Percentiles rank a stretch among this genome's conserved stretches.
phyloP scores from a whole-genome alignment of 2,888 invertebrate genomes.

The Rambutsinella grinnellia region DNA sequence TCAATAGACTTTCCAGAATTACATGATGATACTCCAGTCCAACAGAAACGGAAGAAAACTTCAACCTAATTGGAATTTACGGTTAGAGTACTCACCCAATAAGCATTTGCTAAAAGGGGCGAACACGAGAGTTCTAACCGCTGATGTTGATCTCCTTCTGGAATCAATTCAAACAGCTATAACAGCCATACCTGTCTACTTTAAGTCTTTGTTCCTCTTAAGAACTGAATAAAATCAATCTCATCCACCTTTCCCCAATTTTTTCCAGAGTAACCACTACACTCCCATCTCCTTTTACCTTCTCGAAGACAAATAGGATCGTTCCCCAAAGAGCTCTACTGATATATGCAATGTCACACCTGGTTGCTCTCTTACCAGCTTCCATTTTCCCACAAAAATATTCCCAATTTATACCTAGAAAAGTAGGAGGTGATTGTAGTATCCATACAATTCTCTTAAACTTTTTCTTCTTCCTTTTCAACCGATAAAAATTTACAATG shows the following conservation, averaged over 20 bases:
- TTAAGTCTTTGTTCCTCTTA: not conserved
- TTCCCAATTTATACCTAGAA: too few relatives aligned
- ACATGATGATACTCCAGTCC: too few relatives aligned
- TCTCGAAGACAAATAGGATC: slow-evolving; percentile 9
- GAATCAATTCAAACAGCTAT: not conserved
- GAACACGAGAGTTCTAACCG: not conserved
- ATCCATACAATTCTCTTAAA: slow-evolving; percentile 5
- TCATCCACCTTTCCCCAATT: slow-evolving; percentile 12
- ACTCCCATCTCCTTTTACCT: not conserved
- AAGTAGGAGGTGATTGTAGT: too few relatives aligned
- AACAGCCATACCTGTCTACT: slow-evolving; percentile 25
- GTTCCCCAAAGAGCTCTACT: slow-evolving; percentile 32
- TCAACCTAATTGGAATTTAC: too few relatives aligned
- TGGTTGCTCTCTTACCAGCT: slow-evolving; percentile 21
- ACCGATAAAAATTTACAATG: slow-evolving; percentile 21
- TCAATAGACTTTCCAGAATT: too few relatives aligned
- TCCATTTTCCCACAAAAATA: not conserved
- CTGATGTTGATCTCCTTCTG: too few relatives aligned
- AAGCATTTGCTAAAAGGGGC: not conserved
- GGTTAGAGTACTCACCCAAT: too few relatives aligned
- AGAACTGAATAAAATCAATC: slow-evolving; percentile 16
- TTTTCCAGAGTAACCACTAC: slow-evolving; percentile 2
- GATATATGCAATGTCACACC: slow-evolving; percentile 41
- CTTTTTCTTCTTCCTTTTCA: slow-evolving; percentile 12
- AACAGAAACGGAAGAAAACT: too few relatives aligned